Evolutionary conservation across 2,113 vertebrate species (phyloP).

Genomic region (Elephantulus edwardii): DNA sequence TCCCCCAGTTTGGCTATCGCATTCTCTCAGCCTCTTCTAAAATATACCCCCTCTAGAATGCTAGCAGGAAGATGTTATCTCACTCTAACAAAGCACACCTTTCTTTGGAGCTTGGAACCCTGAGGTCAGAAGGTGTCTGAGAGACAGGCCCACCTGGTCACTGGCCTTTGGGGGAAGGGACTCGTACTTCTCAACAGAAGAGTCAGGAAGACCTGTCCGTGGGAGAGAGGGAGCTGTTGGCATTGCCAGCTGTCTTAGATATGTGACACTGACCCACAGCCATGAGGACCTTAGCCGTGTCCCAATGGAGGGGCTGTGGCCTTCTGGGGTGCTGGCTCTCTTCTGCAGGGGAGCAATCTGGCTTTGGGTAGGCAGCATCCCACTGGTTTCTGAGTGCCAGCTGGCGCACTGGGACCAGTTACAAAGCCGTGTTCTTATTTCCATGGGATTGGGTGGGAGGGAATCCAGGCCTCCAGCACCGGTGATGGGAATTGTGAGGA

Average conservation of each 20-base stretch:
- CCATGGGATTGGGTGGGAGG: slow-evolving; percentile 58
- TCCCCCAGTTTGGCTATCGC: not conserved
- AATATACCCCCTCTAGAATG: not conserved
- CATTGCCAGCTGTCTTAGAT: rapidly evolving
- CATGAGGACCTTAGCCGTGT: not conserved
- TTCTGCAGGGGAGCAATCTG: slow-evolving; percentile 51
- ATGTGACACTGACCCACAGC: not conserved
- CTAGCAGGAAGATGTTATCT: not conserved
- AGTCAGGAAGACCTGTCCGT: not conserved
- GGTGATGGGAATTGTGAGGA: not conserved
- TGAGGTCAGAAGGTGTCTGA: not conserved
- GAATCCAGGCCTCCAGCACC: not conserved
- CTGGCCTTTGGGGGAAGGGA: not conserved
- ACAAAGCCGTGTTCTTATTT: slow-evolving; percentile 58
- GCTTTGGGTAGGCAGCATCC: not conserved
- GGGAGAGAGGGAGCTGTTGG: not conserved
- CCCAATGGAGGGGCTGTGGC: not conserved
- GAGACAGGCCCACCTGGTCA: not conserved
- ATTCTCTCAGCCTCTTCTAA: slow-evolving; percentile 5
- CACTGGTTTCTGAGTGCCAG: slow-evolving; percentile 52
- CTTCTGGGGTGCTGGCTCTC: not conserved
- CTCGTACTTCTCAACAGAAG: not conserved
- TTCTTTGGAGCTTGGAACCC: not conserved
- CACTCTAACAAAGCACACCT: not conserved
- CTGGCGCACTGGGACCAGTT: slow-evolving; percentile 45